Percentiles rank a stretch among this genome's conserved stretches.
Conservation (phyloP, 2,113 vertebrate species). For the Amblyopsis rosae region DNA sequence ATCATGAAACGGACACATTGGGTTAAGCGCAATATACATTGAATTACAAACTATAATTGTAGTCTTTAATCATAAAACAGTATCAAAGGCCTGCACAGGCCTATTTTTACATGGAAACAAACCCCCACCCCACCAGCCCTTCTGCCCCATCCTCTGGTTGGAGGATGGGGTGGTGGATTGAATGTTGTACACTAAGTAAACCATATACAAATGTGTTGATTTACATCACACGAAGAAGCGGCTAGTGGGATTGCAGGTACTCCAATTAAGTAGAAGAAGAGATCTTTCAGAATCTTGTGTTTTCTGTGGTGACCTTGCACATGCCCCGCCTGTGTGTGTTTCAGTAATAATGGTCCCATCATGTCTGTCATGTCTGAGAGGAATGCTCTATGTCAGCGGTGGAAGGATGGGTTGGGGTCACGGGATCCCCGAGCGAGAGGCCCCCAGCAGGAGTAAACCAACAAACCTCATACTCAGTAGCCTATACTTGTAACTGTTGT, state of each 20-base stretch:
- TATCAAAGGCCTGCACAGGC: no score
- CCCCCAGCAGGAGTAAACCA: conserved; percentile 23
- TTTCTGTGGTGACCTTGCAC: conserved; percentile 3
- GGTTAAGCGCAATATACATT: neutral
- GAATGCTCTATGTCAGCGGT: conserved; percentile 62
- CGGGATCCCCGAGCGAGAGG: conserved; percentile 35
- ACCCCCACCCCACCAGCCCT: no score
- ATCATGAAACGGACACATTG: conserved; percentile 45
- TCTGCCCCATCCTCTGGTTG: no score
- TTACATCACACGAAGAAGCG: no score
- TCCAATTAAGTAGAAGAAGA: no score
- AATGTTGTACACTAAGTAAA: no score
- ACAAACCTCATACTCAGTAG: conserved; percentile 3
- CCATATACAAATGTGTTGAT: no score
- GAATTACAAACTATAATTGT: no score
- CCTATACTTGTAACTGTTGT: conserved; percentile 1
- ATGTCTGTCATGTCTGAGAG: conserved; percentile 60
- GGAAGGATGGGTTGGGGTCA: conserved; percentile 15
- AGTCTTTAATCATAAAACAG: no score
- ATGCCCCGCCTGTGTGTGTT: conserved; percentile 3
- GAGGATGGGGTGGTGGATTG: no score
- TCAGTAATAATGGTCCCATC: conserved; percentile 11
- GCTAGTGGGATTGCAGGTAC: no score
- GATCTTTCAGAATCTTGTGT: neutral
- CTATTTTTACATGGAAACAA: no score